Evolutionary conservation across 2,888 invertebrate genomes (phyloP).

Genomic region (Chironomus tentans): DNA sequence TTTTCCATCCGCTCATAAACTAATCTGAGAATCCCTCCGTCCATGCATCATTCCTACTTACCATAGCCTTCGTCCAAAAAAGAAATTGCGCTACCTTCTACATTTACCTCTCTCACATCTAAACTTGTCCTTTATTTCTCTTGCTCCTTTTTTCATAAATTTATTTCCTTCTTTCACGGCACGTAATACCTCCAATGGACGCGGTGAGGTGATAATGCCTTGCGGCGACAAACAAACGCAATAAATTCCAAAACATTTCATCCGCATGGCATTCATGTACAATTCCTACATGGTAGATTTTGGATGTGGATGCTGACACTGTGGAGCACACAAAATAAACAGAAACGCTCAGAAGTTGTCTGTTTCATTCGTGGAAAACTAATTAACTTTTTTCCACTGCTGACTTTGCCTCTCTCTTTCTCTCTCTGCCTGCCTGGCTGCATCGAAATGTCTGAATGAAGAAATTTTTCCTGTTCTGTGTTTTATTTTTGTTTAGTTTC

Average conservation of each 20-base stretch:
- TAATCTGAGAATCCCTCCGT: no score
- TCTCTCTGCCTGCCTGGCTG: no score
- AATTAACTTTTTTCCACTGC: constrained; percentile 15
- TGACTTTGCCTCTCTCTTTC: neutral
- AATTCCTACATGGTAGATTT: neutral
- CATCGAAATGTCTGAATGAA: neutral
- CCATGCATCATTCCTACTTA: no score
- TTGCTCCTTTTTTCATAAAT: neutral
- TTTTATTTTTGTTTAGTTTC: constrained; percentile 1
- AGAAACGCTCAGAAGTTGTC: neutral
- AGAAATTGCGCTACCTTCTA: no score
- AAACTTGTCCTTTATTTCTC: no score
- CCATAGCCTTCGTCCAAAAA: no score
- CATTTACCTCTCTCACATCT: no score
- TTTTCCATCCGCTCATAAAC: no score
- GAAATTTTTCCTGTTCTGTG: neutral
- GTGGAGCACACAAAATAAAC: neutral
- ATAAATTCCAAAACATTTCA: constrained; percentile 20
- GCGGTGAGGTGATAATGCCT: constrained; percentile 12
- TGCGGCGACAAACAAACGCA: constrained; percentile 6
- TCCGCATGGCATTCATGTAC: neutral
- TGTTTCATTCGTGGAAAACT: constrained; percentile 17
- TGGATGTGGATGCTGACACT: no score
- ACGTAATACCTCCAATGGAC: neutral
- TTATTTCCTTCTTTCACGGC: neutral